Base-by-base conservation (phyloP, 1,140 invertebrate genomes). In the Radopholus similis region DNA sequence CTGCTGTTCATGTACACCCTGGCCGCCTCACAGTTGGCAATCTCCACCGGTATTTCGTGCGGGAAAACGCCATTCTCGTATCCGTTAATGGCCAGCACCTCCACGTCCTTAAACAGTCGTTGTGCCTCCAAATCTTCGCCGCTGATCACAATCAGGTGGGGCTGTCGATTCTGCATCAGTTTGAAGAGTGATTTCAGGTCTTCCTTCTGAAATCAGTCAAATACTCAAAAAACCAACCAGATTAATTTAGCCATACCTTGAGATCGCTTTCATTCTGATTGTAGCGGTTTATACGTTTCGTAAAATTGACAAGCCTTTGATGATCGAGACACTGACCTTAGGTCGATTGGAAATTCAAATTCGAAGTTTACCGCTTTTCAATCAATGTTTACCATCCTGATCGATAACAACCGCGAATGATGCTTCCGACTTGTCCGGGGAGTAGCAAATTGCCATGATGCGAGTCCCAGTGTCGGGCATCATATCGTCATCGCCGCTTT, bases 81-180 rank as follows among this genome's bases (percentile, higher is more conserved):
- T 11, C 74, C 64, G 13, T 37, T n/a, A 18, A 77, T 49, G 8
- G 80, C 30, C 13, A 64, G 34, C 18, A 56, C 54, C 13, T 64
- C 44, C 21, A 80, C 32, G 44, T 80, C 80, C n/a, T 66, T 42
- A n/a, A 64, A 60, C n/a, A 81, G 35, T 28, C 66, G 38, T 26
- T 66, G 51, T 28, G 81, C 71, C 11, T 79, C 71, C 60, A 80
- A 42, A 38, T 92, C 92, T 83, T 96, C 93, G 0, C 90, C 92
- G 4, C 91, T 89, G 34, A 98, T 88, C 0, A 88, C 90, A 54
- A 98, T 88, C 4, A 94, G 89, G 83, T 98, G 95, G 0, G 96
- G 95, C 77, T 93, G 93, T 81, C 94, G 95, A 1, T 87, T 88
- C 0, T 87, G 83, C 32, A 99, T 91, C 72, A 98, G 95, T 70